Base-by-base conservation (phyloP, 1,140 invertebrate genomes). In the Megathymus violae region DNA sequence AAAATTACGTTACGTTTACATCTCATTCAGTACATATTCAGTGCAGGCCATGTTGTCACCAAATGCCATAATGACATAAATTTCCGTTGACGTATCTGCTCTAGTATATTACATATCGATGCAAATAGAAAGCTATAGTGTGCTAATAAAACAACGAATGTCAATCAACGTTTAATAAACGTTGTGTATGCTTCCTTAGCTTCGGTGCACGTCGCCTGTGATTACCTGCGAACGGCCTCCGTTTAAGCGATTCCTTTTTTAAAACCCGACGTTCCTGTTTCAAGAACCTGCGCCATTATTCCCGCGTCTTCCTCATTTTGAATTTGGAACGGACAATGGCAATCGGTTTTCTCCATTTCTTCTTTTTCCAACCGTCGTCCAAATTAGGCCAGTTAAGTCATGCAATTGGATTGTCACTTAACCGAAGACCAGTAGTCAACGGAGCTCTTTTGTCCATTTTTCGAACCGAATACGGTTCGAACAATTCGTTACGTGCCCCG, bases 191-290 rank as follows among this genome's bases (percentile, higher is more conserved):
- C 36, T 59, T 43, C 76, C 61, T 79, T 62, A 80, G 25, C 25
- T 51, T 75, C 71, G 60, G 48, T 78, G 69, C 80, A 65, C 75
- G 80, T 87, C 85, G 78, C 79, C 80, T 75, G 85, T 88, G 88
- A 90, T 90, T 90, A 88, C 85, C 74, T 76, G 83, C 76, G 69
- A 88, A 88, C 80, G 85, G 88, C 80, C 82, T 78, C 88, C 78
- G 79, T 86, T 85, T 85, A 90, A 88, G 66, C 74, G 78, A 85
- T 82, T 85, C 82, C 82, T 82, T 88, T 90, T 89, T 86, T 80
- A 86, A 87, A 87, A 84, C 76, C 80, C 67, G 77, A 80, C 84
- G 81, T 83, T 88, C 81, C 82, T 86, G 82, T 87, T 86, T 87
- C 74, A 73, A 86, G 71, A 88, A 85, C 78, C 77, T 74, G 79